Evolutionary conservation across 2,113 vertebrate species (phyloP), one percentile per base, ranked within the genome.

Genomic region (Lanius ludovicianus): DNA sequence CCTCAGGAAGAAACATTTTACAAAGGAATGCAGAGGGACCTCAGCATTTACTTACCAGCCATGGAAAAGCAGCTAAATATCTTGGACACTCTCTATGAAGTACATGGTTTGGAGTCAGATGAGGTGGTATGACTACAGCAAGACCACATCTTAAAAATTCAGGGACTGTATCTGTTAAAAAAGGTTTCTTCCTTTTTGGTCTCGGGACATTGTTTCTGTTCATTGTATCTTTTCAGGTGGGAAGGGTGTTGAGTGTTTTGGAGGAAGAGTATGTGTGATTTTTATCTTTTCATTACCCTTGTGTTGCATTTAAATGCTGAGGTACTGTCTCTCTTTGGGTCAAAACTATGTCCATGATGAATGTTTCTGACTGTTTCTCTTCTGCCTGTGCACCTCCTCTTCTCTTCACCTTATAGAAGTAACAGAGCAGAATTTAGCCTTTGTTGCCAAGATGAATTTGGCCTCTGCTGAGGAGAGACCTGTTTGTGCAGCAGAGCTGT

Each of bases 41-140:
- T 99, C 93, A 98, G 96, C 67, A 49, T 98, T 90, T 99, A 99
- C 96, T 98, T 99, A 84, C 99, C 99, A 17, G 99, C 99, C 93
- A 99, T 99, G 99, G 98, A 99, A 96, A 98, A 98, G 81, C 99
- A 99, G 97, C 98, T 99, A 94, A 97, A 95, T 74, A 98, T 99
- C 92, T 98, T 99, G 93, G 99, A 99, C 86, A 96, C 97, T 89
- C 97, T 99, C 55, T 99, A 99, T 22, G 99, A 99, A 88, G 98
- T 99, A 80, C 98, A 99, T 79, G 98, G 98, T 95, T 98, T 99
- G 96, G 99, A 99, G 90, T 99, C 99, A 5, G 99, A 99, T 15
- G 99, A 99, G 97, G 98, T 99, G 81, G 99, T 99, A 96, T 99
- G 98, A 99, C 52, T 28, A 49, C 94, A 73, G 68, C 76, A 59